These are phyloP conservation scores for Pilophorus perplexus DNA, from an alignment of 2,888 invertebrate genomes.

Conservation along the genomic window DNA sequence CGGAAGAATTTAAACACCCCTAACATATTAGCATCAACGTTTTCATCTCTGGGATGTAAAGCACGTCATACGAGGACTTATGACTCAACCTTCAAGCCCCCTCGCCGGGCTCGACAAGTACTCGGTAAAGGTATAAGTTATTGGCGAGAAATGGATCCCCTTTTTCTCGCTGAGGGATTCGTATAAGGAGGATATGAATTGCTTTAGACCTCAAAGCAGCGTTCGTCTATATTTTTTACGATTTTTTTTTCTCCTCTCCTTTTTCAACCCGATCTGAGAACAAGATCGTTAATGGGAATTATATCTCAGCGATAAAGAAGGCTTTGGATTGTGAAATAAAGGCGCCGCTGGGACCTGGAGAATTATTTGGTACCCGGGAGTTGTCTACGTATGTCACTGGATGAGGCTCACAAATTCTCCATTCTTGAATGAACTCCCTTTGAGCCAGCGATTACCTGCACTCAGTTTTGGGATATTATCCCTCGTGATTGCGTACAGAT, in stretches of 20 bases:
- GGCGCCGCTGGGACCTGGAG: too few species aligned
- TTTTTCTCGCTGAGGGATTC: too few species aligned
- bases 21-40: conserved; percentile 43
- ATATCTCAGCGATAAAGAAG: conserved; percentile 23
- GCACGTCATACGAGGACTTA: conserved; percentile 35
- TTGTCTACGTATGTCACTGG: too few species aligned
- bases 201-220: background rate
- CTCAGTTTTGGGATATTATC: too few species aligned
- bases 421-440: too few species aligned
- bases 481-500: too few species aligned
- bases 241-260: conserved; percentile 2
- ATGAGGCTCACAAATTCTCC: too few species aligned
- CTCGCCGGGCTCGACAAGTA: conserved; percentile 4
- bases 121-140: conserved; percentile 30
- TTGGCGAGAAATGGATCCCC: conserved; percentile 33
- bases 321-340: too few species aligned
- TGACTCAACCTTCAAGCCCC: conserved; percentile 1
- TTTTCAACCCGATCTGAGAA: conserved; percentile 8
- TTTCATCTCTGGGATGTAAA: conserved; percentile 32
- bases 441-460: too few species aligned
- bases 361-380: too few species aligned
- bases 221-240: conserved; percentile 7
- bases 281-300: conserved; percentile 33
- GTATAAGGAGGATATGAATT: conserved; percentile 11
- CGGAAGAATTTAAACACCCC: conserved; percentile 18